phyloP scores from a whole-genome alignment of 2,113 vertebrate species.

The Platycercus adscitus region DNA sequence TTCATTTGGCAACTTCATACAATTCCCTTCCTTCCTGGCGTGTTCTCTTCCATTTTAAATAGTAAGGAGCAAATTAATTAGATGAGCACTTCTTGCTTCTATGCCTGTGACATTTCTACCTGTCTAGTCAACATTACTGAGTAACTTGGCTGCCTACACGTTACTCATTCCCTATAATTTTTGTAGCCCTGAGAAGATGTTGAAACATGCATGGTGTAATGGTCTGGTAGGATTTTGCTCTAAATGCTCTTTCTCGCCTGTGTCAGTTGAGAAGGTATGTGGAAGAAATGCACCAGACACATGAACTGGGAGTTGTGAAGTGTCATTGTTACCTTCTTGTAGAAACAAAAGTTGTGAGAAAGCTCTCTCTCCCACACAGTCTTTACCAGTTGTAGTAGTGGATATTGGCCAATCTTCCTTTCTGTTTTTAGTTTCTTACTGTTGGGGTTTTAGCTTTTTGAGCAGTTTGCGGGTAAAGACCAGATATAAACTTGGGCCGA shows the following conservation, averaged over 20 bases:
- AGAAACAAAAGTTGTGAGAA: background rate
- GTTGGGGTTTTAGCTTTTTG: background rate
- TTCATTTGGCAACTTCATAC: background rate
- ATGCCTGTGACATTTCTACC: background rate
- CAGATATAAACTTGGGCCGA: background rate
- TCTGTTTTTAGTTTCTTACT: background rate
- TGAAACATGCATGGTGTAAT: background rate
- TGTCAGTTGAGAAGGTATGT: background rate
- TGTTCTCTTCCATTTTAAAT: background rate
- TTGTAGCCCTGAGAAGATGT: background rate
- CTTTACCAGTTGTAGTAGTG: background rate
- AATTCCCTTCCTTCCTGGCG: background rate
- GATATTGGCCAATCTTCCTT: background rate
- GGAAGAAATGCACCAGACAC: background rate
- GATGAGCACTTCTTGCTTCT: background rate
- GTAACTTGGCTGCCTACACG: background rate
- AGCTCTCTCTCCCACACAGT: background rate
- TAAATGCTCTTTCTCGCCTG: background rate
- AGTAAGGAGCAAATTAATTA: background rate
- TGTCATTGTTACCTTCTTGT: background rate
- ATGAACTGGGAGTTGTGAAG: background rate
- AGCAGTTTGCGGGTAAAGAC: background rate
- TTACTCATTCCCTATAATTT: background rate
- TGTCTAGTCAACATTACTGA: background rate
- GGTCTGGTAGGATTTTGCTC: background rate